Base-by-base conservation (phyloP, 1,140 invertebrate species). In the Drosophila saltans region DNA sequence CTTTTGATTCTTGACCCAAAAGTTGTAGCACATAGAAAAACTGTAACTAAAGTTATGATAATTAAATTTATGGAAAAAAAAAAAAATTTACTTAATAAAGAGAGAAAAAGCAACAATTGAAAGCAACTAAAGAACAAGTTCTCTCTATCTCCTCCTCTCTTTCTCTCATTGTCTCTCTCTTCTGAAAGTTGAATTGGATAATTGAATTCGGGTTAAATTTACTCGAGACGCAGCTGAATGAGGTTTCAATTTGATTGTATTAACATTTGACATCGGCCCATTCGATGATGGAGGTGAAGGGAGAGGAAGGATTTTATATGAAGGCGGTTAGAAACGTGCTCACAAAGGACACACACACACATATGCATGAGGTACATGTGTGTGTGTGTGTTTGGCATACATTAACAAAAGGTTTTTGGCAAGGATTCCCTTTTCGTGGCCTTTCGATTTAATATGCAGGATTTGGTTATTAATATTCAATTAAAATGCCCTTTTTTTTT, bases 401-500 rank as follows among this genome's bases (percentile, higher is more conserved):
- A 78, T 78, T 78, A 78, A 72, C 75, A 78, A 66, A 77, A 78
- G 68, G 75, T 78, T 65, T 59, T 66, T 30, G 75, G 64, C 58
- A 45, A 58, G 64, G 45, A 52, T 52, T 75, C 72, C 41, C 72
- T 63, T 55, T 39, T 76, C 40, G 28, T 43, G 66, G 69, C 63
- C 52, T 64, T 69, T 74, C 66, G 61, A 69, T 72, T 78, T 78
- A 78, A 78, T 78, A 78, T 78, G 76, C 76, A 78, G 76, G 76
- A 78, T 78, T 78, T 78, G 72, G 76, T 78, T 78, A 78, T 78
- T 78, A 78, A 78, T 78, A 78, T 78, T 78, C 76, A 78, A 78
- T 78, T 78, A 78, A 78, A 78, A 78, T 68, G 75, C 74, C 57
- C 26, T 59, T 9, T 39, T 59, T 30, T 21, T 36, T 7, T 2